A percentile compares a stretch with the other conserved stretches of the same genome.
Conservation (phyloP, 2,797 vertebrate genomes). For the Pangasius sanitwongsei region DNA sequence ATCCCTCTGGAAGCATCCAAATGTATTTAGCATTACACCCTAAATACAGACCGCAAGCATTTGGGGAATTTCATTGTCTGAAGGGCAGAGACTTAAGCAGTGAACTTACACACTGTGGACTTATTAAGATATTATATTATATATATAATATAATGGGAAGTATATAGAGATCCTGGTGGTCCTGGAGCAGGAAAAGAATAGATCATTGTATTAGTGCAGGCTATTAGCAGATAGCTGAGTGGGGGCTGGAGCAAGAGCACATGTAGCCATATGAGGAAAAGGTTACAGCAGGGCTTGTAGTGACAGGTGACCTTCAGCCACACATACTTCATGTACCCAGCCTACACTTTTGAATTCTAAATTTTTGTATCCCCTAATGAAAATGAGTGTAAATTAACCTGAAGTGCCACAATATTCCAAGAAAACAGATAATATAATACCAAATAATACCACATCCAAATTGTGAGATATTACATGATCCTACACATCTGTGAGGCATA, state of each 20-base stretch:
- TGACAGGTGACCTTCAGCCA: conserved; percentile 23
- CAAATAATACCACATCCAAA: neutral
- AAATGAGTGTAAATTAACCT: neutral
- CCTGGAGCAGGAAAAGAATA: neutral
- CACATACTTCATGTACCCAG: neutral
- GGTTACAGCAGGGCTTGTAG: conserved; percentile 21
- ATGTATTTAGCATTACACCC: too few relatives aligned
- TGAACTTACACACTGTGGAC: neutral
- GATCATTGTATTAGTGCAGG: conserved; percentile 7
- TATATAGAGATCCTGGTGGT: neutral
- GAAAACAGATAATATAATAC: neutral
- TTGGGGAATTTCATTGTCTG: conserved; percentile 18
- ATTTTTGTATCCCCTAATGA: neutral
- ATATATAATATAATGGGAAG: neutral
- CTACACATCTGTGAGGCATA: neutral
- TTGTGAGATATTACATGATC: neutral
- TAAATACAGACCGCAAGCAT: conserved; percentile 11
- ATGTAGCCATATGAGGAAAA: neutral
- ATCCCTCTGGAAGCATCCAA: neutral
- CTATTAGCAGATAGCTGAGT: neutral
- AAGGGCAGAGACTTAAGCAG: neutral
- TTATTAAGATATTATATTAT: neutral
- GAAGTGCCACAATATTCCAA: neutral
- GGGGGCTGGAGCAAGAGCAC: neutral
- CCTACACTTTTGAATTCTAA: neutral